Conservation (phyloP, 2,113 vertebrate species). For the Phylloscopus trochiloides region DNA sequence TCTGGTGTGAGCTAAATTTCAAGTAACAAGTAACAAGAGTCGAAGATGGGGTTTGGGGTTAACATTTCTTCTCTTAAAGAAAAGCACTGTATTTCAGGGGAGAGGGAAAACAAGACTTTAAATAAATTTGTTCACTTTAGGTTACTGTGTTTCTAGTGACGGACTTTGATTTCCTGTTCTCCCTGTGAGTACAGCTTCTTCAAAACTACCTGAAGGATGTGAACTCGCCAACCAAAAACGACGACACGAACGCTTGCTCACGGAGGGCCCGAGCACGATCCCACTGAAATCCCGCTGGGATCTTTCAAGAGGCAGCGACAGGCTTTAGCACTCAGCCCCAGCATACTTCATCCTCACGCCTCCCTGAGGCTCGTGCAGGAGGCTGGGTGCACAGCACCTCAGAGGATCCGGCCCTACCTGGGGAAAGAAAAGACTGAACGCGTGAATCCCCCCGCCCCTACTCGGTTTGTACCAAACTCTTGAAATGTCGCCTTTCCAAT, state of each 20-base stretch:
- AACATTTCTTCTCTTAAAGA: slow-evolving; percentile 46
- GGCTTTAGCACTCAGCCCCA: not conserved
- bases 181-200: slow-evolving; percentile 27
- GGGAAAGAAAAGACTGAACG: slow-evolving; percentile 59
- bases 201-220: slow-evolving; percentile 52
- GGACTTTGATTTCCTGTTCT: slow-evolving; percentile 44
- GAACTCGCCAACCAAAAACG: not conserved
- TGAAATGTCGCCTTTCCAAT: slow-evolving; percentile 67
- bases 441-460: not conserved
- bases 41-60: slow-evolving; percentile 49
- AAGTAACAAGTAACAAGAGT: slow-evolving; percentile 57
- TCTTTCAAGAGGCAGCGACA: not conserved
- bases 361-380: not conserved
- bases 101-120: slow-evolving; percentile 19
- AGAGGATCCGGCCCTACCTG: slow-evolving; percentile 32
- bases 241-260: not conserved
- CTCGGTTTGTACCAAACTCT: slow-evolving; percentile 76
- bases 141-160: not conserved
- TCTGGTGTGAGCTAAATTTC: slow-evolving; percentile 67
- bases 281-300: not conserved
- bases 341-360: not conserved
- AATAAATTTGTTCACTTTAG: slow-evolving; percentile 41
- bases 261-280: not conserved
- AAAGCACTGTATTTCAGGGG: slow-evolving; percentile 34
- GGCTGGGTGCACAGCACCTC: slow-evolving; percentile 55